These are phyloP conservation scores for Corythornis vintsioides DNA, from an alignment of 2,113 vertebrate genomes.

Conservation along the genomic window DNA sequence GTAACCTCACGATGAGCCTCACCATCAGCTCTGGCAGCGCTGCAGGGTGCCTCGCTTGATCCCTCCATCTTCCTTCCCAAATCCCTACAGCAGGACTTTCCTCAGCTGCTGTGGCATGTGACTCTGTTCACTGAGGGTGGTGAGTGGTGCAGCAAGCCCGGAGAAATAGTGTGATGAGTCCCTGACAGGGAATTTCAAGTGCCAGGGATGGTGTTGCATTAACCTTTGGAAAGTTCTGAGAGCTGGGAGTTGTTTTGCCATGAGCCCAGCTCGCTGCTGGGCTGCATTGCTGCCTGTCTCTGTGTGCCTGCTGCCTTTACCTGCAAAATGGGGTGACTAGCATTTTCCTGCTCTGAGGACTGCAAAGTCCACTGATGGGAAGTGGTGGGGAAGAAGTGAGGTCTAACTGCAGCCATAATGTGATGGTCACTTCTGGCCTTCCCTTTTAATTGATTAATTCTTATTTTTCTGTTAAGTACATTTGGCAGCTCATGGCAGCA, in stretches of 20 bases:
- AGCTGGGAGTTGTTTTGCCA: neutral
- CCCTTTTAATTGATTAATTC: neutral
- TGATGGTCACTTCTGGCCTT: neutral
- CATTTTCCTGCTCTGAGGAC: neutral
- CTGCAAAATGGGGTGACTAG: neutral
- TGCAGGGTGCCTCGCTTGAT: neutral
- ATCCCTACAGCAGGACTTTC: neutral
- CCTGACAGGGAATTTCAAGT: neutral
- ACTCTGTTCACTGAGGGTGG: neutral
- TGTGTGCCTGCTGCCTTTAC: neutral
- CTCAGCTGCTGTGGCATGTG: neutral
- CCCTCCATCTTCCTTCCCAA: neutral
- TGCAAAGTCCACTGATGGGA: neutral
- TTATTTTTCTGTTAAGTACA: neutral
- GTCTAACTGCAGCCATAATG: neutral
- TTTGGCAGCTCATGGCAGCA: neutral
- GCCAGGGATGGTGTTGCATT: neutral
- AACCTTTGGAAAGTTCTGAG: neutral
- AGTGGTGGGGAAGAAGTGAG: rapidly evolving
- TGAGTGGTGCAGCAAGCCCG: rapidly evolving
- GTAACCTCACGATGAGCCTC: rapidly evolving
- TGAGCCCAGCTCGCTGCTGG: neutral
- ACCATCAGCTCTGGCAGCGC: neutral
- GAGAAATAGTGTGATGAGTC: neutral
- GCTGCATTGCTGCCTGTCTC: neutral